A percentile compares a stretch with the other conserved stretches of the same genome.
These are phyloP conservation scores for Montipora capricornis DNA, from an alignment of 64 coral and sea anemone genomes.

Conservation along the genomic window DNA sequence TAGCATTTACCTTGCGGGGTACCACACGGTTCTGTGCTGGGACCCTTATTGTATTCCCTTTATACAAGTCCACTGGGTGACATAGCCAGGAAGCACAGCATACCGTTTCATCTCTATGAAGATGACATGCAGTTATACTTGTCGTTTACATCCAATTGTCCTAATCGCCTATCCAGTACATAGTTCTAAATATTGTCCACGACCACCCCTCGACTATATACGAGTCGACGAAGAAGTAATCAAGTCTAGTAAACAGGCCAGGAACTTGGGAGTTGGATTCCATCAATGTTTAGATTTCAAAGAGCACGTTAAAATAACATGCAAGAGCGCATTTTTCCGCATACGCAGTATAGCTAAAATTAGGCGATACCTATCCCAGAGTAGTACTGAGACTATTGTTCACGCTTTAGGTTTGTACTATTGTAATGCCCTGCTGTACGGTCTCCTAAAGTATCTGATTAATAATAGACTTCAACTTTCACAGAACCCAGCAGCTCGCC, in stretches of 20 bases:
- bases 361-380: slow-evolving; percentile 33
- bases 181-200: background rate
- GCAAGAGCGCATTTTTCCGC: slow-evolving; percentile 49
- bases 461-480: slow-evolving; percentile 40
- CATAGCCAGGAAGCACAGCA: background rate
- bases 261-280: slow-evolving; percentile 68
- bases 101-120: slow-evolving; percentile 18
- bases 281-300: slow-evolving; percentile 52
- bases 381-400: slow-evolving; percentile 6
- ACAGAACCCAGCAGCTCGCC: slow-evolving; percentile 52
- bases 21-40: background rate
- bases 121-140: slow-evolving; percentile 1
- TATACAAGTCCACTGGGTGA: slow-evolving; percentile 11
- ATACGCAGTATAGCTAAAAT: slow-evolving; percentile 59
- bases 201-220: background rate
- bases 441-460: slow-evolving; percentile 26
- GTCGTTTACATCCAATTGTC: background rate
- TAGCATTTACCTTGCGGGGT: no score
- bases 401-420: slow-evolving; percentile 62
- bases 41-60: slow-evolving; percentile 5
- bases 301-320: slow-evolving; percentile 53
- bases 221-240: background rate
- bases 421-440: slow-evolving; percentile 48
- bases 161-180: background rate
- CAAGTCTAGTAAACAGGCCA: background rate